Percentiles rank a stretch among this genome's conserved stretches.
Evolutionary conservation across 30 jellyfish, hydroid and myxozoan genomes (phyloP).

Genomic region (Aurelia aurita): DNA sequence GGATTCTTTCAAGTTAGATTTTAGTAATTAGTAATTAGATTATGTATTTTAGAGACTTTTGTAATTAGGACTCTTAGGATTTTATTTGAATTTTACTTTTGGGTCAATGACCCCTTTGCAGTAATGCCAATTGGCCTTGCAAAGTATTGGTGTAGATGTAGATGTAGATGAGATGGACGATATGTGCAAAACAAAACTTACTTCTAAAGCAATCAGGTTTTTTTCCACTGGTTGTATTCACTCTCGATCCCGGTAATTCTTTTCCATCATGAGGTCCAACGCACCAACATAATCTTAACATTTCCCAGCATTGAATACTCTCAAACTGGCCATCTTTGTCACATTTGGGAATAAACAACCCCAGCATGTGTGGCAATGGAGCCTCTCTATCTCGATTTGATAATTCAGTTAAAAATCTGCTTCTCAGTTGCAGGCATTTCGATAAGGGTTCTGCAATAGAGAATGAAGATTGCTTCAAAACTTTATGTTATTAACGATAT

Average conservation of each 20-base stretch:
- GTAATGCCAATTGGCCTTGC: too few relatives aligned
- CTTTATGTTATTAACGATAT: too few relatives aligned
- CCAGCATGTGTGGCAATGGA: not conserved
- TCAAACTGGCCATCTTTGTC: conserved; percentile 74
- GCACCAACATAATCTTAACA: conserved; percentile 87
- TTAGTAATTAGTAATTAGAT: too few relatives aligned
- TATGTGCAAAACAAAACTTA: too few relatives aligned
- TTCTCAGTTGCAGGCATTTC: conserved; percentile 38
- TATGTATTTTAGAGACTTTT: too few relatives aligned
- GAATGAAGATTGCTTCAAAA: too few relatives aligned
- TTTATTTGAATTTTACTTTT: too few relatives aligned
- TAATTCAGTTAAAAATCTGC: conserved; percentile 18
- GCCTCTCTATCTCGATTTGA: not conserved
- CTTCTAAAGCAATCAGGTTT: conserved; percentile 77
- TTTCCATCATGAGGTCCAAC: conserved; percentile 85
- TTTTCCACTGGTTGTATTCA: conserved; percentile 42
- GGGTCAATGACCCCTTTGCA: too few relatives aligned
- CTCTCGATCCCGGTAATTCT: conserved; percentile 81
- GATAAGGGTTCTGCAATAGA: conserved; percentile 16
- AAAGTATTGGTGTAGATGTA: too few relatives aligned
- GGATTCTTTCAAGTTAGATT: too few relatives aligned
- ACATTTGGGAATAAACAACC: conserved; percentile 70
- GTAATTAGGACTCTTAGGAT: too few relatives aligned
- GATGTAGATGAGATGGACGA: too few relatives aligned
- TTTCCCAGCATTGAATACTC: conserved; percentile 79